These are phyloP conservation scores for Takifugu flavidus DNA, from an alignment of 2,113 vertebrate species.

Conservation along the genomic window DNA sequence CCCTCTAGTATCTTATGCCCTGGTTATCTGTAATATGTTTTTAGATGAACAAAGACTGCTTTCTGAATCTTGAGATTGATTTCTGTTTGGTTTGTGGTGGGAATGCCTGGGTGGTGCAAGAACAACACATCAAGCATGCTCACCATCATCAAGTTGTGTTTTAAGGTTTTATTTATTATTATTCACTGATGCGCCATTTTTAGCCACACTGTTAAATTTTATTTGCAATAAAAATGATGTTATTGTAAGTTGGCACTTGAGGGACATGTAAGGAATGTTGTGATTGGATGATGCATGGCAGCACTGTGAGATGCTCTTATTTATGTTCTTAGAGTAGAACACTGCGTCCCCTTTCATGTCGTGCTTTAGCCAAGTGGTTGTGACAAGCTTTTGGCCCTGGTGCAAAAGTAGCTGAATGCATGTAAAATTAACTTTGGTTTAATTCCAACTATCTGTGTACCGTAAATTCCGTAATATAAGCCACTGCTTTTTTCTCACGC, in stretches of 20 bases:
- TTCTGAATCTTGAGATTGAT: slow-evolving; percentile 14
- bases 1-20: slow-evolving; percentile 57
- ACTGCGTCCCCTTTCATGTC: slow-evolving; percentile 40
- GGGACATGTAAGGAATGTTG: slow-evolving; percentile 55
- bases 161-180: slow-evolving; percentile 1
- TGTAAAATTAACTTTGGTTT: slow-evolving; percentile 46
- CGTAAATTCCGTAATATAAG: too few species aligned
- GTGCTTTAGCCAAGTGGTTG: slow-evolving; percentile 57
- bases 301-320: slow-evolving; percentile 60
- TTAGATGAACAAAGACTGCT: slow-evolving; percentile 27
- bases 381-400: slow-evolving; percentile 64
- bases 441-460: slow-evolving; percentile 10
- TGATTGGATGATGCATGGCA: slow-evolving; percentile 67
- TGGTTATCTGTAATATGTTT: slow-evolving; percentile 37
- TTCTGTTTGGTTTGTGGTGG: slow-evolving; percentile 38
- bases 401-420: slow-evolving; percentile 60
- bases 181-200: slow-evolving; percentile 34
- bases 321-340: slow-evolving; percentile 42
- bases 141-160: slow-evolving; percentile 8
- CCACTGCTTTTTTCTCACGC: too few species aligned
- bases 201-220: slow-evolving; percentile 40
- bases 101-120: slow-evolving; percentile 59
- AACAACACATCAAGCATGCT: slow-evolving; percentile 64
- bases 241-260: slow-evolving; percentile 51
- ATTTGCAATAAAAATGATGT: slow-evolving; percentile 49